A percentile compares a stretch with the other conserved stretches of the same genome.
These are phyloP conservation scores for Tenualosa ilisha DNA, from an alignment of 2,797 vertebrate genomes.

Conservation along the genomic window DNA sequence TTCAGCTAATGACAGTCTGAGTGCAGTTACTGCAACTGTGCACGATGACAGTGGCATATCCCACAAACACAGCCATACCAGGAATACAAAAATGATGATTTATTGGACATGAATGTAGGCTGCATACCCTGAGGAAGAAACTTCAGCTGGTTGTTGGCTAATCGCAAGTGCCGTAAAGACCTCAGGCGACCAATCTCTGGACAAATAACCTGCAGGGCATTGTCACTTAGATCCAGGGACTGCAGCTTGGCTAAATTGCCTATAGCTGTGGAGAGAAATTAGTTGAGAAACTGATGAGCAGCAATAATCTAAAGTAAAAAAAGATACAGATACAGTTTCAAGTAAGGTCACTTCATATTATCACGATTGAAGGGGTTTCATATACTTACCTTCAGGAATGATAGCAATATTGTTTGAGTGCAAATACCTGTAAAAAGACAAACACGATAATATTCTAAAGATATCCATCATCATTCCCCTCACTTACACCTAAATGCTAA, in stretches of 20 bases:
- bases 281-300: background rate
- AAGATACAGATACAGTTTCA: background rate
- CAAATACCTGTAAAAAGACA: slow-evolving; percentile 80
- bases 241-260: slow-evolving; percentile 90
- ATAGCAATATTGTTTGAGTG: slow-evolving; percentile 96
- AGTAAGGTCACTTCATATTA: background rate
- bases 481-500: background rate
- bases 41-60: no score
- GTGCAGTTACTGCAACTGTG: no score
- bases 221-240: slow-evolving; percentile 93
- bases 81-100: no score
- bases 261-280: slow-evolving; percentile 76
- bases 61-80: no score
- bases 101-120: background rate
- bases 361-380: background rate
- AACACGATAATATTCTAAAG: background rate
- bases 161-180: slow-evolving; percentile 88
- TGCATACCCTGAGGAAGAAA: slow-evolving; percentile 87
- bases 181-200: slow-evolving; percentile 93
- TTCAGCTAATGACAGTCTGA: background rate
- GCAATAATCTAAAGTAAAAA: background rate
- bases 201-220: slow-evolving; percentile 91
- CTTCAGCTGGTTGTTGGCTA: slow-evolving; percentile 92
- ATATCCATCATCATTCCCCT: background rate
- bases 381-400: slow-evolving; percentile 88